Percentiles rank a stretch among this genome's conserved stretches.
These are phyloP conservation scores for Myrmecophaga tridactyla DNA, from an alignment of 2,113 vertebrate species.

Conservation along the genomic window DNA sequence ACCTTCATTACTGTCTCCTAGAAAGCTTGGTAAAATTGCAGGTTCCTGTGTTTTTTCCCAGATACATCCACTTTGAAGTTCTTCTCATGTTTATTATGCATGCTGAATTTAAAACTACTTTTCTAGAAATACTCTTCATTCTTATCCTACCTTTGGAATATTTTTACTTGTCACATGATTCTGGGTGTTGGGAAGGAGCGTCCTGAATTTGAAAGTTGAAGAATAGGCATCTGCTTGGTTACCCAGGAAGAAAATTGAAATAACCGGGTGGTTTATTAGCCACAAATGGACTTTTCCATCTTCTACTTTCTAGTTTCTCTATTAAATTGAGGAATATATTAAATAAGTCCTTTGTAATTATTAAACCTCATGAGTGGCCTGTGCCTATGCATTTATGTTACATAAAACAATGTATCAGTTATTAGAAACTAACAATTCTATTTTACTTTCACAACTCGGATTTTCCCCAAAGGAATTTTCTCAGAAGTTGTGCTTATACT, in stretches of 20 bases:
- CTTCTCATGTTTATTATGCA: background rate
- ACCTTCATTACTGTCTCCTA: background rate
- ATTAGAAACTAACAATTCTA: background rate
- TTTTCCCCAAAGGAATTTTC: background rate
- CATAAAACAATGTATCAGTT: background rate
- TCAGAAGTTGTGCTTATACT: background rate
- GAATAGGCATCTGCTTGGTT: background rate
- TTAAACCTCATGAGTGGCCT: background rate
- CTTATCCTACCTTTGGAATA: background rate
- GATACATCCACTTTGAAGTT: background rate
- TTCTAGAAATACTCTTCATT: background rate
- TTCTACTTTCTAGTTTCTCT: background rate
- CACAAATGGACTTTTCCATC: background rate
- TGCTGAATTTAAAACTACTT: background rate
- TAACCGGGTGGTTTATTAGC: background rate
- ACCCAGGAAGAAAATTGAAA: background rate
- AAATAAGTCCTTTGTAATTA: background rate
- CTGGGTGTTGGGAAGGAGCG: background rate
- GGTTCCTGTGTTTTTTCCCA: background rate
- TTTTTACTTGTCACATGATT: background rate
- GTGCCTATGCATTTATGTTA: background rate
- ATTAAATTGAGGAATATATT: background rate
- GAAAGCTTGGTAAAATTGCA: background rate
- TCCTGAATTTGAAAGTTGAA: background rate
- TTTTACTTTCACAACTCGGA: background rate